phyloP scores from a whole-genome alignment of 1,140 invertebrate species.

The Rhopalosiphum padi region DNA sequence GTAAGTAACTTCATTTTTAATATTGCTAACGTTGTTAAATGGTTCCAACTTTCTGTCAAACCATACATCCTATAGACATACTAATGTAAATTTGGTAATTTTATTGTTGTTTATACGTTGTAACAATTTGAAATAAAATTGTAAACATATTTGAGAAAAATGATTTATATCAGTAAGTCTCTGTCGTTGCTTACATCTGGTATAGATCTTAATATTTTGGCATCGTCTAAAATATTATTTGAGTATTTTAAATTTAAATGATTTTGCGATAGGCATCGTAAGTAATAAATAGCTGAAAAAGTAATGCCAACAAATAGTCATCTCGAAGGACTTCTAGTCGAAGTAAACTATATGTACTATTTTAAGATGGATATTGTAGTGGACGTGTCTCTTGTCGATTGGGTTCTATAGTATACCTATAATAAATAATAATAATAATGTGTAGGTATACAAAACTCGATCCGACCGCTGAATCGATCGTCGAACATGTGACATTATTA shows the following conservation, averaged over 20 bases:
- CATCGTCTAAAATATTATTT: neutral
- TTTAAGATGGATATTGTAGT: neutral
- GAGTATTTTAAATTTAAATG: neutral
- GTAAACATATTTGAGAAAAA: neutral
- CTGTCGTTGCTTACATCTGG: neutral
- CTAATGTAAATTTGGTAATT: too few species aligned
- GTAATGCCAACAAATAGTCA: neutral
- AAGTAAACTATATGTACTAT: neutral
- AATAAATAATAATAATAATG: neutral
- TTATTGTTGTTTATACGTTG: too few species aligned
- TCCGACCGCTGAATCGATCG: neutral
- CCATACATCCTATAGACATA: too few species aligned
- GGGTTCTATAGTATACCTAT: neutral
- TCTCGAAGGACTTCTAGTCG: neutral
- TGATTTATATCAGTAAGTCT: neutral
- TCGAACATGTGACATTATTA: neutral
- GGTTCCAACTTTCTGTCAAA: too few species aligned
- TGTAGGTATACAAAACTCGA: neutral
- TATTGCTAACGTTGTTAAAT: too few species aligned
- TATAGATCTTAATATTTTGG: neutral
- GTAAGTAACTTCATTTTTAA: too few species aligned
- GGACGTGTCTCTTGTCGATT: neutral
- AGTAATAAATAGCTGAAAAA: neutral
- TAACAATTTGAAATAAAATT: too few species aligned
- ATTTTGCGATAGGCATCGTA: neutral